Base-by-base conservation (phyloP, 2,888 invertebrate genomes). In the Ctenicera cuprea region DNA sequence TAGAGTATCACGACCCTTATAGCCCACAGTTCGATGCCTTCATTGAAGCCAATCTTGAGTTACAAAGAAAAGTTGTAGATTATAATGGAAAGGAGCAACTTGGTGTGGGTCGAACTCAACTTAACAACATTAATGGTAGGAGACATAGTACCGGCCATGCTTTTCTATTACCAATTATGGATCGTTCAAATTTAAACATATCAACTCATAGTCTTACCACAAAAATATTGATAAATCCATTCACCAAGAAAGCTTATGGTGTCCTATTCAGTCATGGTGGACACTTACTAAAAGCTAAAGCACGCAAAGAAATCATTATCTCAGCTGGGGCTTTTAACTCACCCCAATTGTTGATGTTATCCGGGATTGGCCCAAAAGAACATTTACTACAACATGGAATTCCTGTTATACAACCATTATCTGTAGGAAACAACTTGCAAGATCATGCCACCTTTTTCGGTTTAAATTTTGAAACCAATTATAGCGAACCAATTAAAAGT, bases 291-390 rank as follows among this genome's bases (percentile, higher is more conserved):
- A 78, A 85, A 16, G 88, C 89, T 11, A 82, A 86, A 4, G 94
- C 94, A 3, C 89, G 88, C 7, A 93, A 92, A 77, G 95, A 94
- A 86, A 90, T 96, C 0, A 90, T 96, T 62, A 85, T 96, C 16
- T 91, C 93, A 9, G 94, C 94, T 0, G 96, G 96, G 4, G 87
- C 93, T 0, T 91, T 96, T 30, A 94, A 93, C 75, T 94, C 95
- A 0, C 95, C 96, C 0, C 95, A 96, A 83, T 85, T 96, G 9
- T 85, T 97, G 54, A 93, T 95, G 94, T 85, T 96, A 12, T 95
- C 95, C 0, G 96, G 96, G 11, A 88, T 95, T 30, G 94, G 94
- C 0, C 94, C 94, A 0, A 85, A 83, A 14, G 86, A 89, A 0
- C 91, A 94, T 82, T 86, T 94, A 3, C 78, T 83, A 1, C 86